Percentiles rank a stretch among this genome's conserved stretches.
Evolutionary conservation across 2,888 invertebrate genomes (phyloP).

Genomic region (Drosophila subsilvestris): DNA sequence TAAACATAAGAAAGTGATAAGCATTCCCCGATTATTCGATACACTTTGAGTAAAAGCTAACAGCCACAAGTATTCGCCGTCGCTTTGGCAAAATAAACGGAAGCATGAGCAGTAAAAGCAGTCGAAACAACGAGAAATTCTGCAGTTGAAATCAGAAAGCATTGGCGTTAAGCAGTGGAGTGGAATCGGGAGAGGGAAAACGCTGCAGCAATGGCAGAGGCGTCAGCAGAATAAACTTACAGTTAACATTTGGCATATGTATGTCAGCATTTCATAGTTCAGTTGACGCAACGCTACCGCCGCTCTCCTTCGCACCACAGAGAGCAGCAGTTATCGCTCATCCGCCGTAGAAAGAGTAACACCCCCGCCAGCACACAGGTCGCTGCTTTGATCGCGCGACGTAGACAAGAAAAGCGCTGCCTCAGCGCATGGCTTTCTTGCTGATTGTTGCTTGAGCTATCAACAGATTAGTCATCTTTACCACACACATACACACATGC

Average conservation of each 20-base stretch:
- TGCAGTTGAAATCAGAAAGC: neutral
- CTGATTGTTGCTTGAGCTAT: constrained; percentile 43
- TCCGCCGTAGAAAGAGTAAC: neutral
- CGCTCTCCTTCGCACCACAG: neutral
- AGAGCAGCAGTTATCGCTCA: neutral
- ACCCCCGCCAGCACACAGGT: neutral
- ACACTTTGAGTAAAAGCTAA: neutral
- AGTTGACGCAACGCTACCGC: constrained; percentile 3
- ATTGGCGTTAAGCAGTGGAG: neutral
- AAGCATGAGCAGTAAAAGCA: neutral
- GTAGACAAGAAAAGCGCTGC: constrained; percentile 1
- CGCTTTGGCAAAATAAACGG: neutral
- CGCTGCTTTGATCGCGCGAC: neutral
- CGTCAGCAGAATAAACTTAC: constrained; percentile 49
- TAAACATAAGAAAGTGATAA: neutral
- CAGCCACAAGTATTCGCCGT: neutral
- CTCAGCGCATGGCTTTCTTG: constrained; percentile 5
- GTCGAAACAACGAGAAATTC: neutral
- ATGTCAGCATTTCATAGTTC: constrained; percentile 44
- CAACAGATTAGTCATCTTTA: constrained; percentile 69
- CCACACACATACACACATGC: constrained; percentile 20
- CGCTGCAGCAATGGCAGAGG: neutral
- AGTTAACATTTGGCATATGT: constrained; percentile 47
- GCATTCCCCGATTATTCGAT: neutral
- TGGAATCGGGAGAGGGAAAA: neutral